phyloP scores from a whole-genome alignment of 1,140 invertebrate genomes.

The Procambarus virginalis region DNA sequence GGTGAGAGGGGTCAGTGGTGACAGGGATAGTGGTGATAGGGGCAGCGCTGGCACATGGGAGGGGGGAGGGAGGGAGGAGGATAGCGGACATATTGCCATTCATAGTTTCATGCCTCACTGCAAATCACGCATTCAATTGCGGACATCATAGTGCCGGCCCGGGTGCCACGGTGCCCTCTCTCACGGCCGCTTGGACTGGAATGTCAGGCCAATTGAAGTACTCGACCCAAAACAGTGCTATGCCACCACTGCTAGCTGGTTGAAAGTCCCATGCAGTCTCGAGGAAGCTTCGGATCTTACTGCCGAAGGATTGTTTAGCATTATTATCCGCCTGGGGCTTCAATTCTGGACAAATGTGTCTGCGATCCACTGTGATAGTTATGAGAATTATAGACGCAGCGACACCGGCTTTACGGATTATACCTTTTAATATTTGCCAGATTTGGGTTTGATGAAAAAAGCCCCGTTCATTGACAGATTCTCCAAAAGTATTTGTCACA shows the following conservation, averaged over 20 bases:
- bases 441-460: constrained; percentile 57
- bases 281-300: constrained; percentile 12
- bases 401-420: constrained; percentile 64
- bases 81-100: constrained; percentile 60
- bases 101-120: constrained; percentile 67
- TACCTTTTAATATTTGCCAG: constrained; percentile 65
- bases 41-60: background rate
- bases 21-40: background rate
- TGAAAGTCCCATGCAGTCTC: background rate
- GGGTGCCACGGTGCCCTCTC: constrained; percentile 54
- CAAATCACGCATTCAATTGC: constrained; percentile 67
- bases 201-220: constrained; percentile 66
- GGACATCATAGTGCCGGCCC: constrained; percentile 59
- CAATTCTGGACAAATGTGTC: constrained; percentile 68
- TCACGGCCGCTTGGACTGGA: constrained; percentile 64
- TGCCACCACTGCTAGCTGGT: background rate
- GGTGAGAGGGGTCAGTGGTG: background rate
- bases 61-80: constrained; percentile 10
- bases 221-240: constrained; percentile 54
- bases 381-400: constrained; percentile 64
- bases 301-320: constrained; percentile 38
- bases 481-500: background rate
- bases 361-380: constrained; percentile 63
- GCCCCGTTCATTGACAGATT: constrained; percentile 11
- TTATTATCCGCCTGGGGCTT: constrained; percentile 55